A percentile compares a stretch with the other conserved stretches of the same genome.
Evolutionary conservation across 1,140 invertebrate genomes (phyloP).

Genomic region (Halesus radiatus): DNA sequence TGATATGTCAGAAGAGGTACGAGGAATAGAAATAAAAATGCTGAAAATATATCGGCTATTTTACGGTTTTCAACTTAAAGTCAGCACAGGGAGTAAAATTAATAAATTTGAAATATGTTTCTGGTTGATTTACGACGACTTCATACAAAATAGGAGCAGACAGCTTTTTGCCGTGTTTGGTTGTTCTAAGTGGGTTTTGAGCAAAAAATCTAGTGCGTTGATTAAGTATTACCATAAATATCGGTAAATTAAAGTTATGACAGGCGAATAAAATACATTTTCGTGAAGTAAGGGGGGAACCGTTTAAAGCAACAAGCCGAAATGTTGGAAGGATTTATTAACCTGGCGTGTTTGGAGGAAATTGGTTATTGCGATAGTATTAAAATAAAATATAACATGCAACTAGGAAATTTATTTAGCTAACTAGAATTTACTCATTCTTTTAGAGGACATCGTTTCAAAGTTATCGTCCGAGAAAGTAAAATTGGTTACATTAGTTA

Average conservation of each 20-base stretch:
- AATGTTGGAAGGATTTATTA: conserved; percentile 22
- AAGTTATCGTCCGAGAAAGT: neutral
- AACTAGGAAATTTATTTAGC: conserved; percentile 7
- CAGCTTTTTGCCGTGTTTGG: too few relatives aligned
- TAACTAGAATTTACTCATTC: neutral
- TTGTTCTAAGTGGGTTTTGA: too few relatives aligned
- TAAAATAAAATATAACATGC: conserved; percentile 19
- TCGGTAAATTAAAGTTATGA: conserved; percentile 16
- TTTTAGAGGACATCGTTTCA: neutral
- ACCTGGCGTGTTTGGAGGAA: conserved; percentile 13
- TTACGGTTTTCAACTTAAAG: too few relatives aligned
- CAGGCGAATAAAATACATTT: conserved; percentile 24
- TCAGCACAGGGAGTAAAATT: too few relatives aligned
- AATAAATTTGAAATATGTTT: too few relatives aligned
- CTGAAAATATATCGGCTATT: too few relatives aligned
- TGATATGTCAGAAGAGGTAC: too few relatives aligned
- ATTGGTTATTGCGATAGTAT: conserved; percentile 14
- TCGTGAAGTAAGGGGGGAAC: conserved; percentile 8
- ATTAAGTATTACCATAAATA: conserved; percentile 27
- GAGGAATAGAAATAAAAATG: too few relatives aligned
- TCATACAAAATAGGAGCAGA: too few relatives aligned
- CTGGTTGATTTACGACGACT: too few relatives aligned
- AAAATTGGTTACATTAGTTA: neutral
- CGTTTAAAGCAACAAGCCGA: conserved; percentile 25
- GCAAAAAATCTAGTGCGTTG: neutral